phyloP scores from a whole-genome alignment of 2,797 vertebrate species.

The Taenioides sp. region DNA sequence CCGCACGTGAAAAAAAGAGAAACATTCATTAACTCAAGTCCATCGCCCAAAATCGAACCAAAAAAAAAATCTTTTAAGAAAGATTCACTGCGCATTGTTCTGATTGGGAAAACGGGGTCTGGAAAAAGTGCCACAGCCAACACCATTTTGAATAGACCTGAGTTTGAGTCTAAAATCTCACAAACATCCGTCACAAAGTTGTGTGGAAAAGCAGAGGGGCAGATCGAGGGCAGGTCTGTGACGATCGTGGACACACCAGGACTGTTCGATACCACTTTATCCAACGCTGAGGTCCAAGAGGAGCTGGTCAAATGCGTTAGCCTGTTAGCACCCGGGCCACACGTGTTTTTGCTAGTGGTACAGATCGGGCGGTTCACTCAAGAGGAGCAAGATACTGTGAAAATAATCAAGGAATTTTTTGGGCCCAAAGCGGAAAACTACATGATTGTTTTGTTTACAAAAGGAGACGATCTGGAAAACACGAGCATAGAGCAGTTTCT shows the following conservation, averaged over 20 bases:
- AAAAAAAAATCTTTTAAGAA: background rate
- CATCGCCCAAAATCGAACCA: too few species aligned
- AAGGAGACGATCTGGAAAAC: slow-evolving; percentile 35
- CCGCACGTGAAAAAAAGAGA: background rate
- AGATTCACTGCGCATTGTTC: slow-evolving; percentile 36
- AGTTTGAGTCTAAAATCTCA: background rate
- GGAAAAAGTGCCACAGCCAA: slow-evolving; percentile 56
- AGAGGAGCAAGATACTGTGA: slow-evolving; percentile 31
- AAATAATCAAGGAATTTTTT: slow-evolving; percentile 33
- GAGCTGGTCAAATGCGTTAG: slow-evolving; percentile 46
- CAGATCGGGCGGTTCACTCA: slow-evolving; percentile 37
- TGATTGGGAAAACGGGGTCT: slow-evolving; percentile 51
- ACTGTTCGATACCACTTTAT: slow-evolving; percentile 35
- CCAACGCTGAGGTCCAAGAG: slow-evolving; percentile 17
- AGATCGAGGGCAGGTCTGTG: slow-evolving; percentile 1
- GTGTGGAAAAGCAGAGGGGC: slow-evolving; percentile 29
- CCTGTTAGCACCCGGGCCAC: slow-evolving; percentile 51
- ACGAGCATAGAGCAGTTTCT: slow-evolving; percentile 23
- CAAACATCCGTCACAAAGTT: slow-evolving; percentile 21
- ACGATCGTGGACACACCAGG: slow-evolving; percentile 52
- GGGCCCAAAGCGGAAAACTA: slow-evolving; percentile 29
- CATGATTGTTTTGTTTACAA: slow-evolving; percentile 43
- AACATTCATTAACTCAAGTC: background rate
- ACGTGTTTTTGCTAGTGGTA: slow-evolving; percentile 48
- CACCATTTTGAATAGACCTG: slow-evolving; percentile 9